A percentile compares a stretch with the other conserved stretches of the same genome.
phyloP scores from a whole-genome alignment of 2,797 vertebrate species.

The Harpagifer antarcticus region DNA sequence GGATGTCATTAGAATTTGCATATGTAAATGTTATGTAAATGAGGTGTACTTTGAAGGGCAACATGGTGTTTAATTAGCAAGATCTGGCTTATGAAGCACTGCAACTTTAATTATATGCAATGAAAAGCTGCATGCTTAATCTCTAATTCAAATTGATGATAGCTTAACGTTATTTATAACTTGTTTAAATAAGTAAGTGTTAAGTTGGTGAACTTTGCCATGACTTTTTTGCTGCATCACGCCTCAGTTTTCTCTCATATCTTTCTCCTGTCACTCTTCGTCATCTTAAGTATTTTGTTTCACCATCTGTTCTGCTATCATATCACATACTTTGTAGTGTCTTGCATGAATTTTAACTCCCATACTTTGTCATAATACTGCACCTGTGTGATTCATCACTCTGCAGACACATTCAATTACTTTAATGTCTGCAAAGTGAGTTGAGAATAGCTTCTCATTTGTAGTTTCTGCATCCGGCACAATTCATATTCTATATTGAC shows the following conservation, averaged over 20 bases:
- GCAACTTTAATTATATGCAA: constrained; percentile 29
- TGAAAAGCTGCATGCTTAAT: constrained; percentile 24
- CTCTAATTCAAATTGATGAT: constrained; percentile 4
- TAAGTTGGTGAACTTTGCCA: background rate
- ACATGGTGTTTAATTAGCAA: constrained; percentile 62
- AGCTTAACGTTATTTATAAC: background rate
- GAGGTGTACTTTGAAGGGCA: constrained; percentile 63
- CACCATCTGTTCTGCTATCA: constrained; percentile 1
- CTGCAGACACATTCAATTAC: constrained; percentile 25
- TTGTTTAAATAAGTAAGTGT: background rate
- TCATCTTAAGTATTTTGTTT: constrained; percentile 6
- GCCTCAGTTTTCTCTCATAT: background rate
- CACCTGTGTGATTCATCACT: constrained; percentile 27
- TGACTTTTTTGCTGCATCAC: background rate
- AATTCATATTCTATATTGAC: background rate
- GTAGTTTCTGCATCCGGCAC: background rate
- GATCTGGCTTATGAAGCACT: constrained; percentile 22
- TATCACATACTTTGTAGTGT: background rate
- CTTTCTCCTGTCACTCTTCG: background rate
- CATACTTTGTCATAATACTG: background rate
- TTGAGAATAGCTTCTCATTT: constrained; percentile 26
- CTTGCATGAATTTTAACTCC: constrained; percentile 10
- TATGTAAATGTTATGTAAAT: constrained; percentile 79
- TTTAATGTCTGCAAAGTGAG: constrained; percentile 33
- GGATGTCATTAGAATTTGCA: constrained; percentile 69